Evolutionary conservation across 2,797 vertebrate genomes (phyloP).

Genomic region (Oophaga sylvatica): DNA sequence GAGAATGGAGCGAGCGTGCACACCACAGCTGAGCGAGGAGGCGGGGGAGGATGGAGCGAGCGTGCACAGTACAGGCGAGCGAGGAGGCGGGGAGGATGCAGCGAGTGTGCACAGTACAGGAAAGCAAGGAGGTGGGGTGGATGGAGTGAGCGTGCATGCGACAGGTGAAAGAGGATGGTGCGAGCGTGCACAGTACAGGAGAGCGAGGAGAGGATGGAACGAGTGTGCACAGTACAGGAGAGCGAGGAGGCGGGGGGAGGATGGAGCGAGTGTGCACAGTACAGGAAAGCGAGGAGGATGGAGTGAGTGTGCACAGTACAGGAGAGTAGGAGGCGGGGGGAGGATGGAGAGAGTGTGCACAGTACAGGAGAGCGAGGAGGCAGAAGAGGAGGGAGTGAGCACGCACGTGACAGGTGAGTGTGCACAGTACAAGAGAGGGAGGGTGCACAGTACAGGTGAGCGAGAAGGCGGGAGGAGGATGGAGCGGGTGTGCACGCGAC

Average conservation of each 20-base stretch:
- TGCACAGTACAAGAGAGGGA: background rate
- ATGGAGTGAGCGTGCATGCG: background rate
- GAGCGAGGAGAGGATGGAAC: too few species aligned
- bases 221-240: too few species aligned
- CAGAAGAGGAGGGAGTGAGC: too few species aligned
- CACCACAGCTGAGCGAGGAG: background rate
- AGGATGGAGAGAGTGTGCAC: background rate
- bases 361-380: background rate
- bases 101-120: background rate
- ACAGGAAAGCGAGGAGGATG: too few species aligned
- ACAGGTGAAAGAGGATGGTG: background rate
- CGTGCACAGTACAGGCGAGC: too few species aligned
- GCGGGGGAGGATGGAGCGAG: background rate
- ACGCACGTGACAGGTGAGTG: background rate
- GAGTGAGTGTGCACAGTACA: background rate
- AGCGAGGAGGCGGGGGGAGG: background rate
- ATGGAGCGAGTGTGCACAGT: too few species aligned
- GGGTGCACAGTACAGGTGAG: background rate
- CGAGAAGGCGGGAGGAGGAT: too few species aligned
- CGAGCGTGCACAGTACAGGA: too few species aligned
- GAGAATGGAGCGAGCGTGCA: too few species aligned
- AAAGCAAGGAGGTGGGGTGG: background rate
- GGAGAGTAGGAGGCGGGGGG: accelerated
- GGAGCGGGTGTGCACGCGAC: too few species aligned
- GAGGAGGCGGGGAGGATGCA: background rate